Evolutionary conservation across 2,888 invertebrate species (phyloP), one percentile per base, ranked within the genome.

Genomic region (Drosophila anceps): DNA sequence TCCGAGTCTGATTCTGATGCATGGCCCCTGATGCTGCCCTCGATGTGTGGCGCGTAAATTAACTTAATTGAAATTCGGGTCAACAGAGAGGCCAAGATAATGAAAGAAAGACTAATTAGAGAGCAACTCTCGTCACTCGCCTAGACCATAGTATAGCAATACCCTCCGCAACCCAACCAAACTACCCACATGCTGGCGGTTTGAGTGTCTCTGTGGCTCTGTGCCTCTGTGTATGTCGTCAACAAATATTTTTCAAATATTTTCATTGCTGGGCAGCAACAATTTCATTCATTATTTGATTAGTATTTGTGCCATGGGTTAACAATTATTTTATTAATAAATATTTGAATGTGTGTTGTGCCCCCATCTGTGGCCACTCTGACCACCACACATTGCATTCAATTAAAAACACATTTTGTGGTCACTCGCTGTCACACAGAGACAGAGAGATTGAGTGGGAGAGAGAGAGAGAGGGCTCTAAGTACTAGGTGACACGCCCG

Each of bases 51-150:
- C 80, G 88, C 82, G 86, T 91, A 90, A 92, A 92, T 92, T 92
- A 90, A 90, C 88, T 92, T 93, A 93, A 93, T 93, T 93, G 93
- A 92, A 92, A 93, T 92, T 92, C 92, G 92, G 93, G 93, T 93
- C 93, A 93, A 93, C 92, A 93, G 91, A 92, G 92, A 92, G 92
- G 92, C 92, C 92, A 92, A 92, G 89, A 90, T 92, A 91, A 91
- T 92, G 91, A 86, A 92, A 90, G 91, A 91, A 91, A 54, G 54
- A 92, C 92, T 92, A 92, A 92, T 92, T 92, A 92, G 92, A 91
- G 91, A 87, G 84, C 81, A 80, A 77, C 79, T 76, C 80, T 79
- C 69, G 61, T 65, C 67, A 20, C n/a, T 57, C 39, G 64, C 46
- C 53, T 64, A 64, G 53, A 33, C 53, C 8, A 27, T 39, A n/a